These are phyloP conservation scores for Squalus acanthias DNA, from an alignment of 2,797 vertebrate species.

Conservation along the genomic window DNA sequence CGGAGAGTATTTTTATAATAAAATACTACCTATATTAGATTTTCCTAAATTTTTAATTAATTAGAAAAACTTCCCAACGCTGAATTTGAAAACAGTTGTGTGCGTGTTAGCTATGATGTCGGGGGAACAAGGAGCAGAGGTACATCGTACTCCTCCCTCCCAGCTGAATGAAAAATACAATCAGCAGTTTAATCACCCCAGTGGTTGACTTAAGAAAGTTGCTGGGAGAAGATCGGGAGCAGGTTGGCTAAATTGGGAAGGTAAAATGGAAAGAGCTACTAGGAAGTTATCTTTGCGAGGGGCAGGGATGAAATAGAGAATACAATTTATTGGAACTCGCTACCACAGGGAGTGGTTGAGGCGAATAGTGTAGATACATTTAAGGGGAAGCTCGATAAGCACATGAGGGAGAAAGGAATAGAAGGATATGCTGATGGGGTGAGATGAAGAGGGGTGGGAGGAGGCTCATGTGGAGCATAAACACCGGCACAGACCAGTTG, in stretches of 20 bases:
- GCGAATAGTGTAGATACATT: neutral
- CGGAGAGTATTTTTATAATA: neutral
- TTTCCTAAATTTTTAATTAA: neutral
- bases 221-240: too few relatives aligned
- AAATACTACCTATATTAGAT: neutral
- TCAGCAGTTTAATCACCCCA: neutral
- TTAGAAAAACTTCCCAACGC: neutral
- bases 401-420: neutral
- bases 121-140: neutral
- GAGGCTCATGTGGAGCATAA: neutral
- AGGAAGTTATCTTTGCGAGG: neutral
- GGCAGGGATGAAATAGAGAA: neutral
- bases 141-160: neutral
- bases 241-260: neutral
- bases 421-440: neutral
- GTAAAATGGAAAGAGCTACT: neutral
- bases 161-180: neutral
- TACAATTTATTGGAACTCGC: neutral
- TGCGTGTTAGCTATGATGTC: neutral
- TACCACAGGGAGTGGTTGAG: neutral
- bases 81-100: neutral
- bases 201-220: neutral
- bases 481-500: neutral
- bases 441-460: neutral
- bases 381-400: neutral